Evolutionary conservation across 2,888 invertebrate species (phyloP), one percentile per base, ranked within the genome.

Genomic region (Plemyria rubiginata): DNA sequence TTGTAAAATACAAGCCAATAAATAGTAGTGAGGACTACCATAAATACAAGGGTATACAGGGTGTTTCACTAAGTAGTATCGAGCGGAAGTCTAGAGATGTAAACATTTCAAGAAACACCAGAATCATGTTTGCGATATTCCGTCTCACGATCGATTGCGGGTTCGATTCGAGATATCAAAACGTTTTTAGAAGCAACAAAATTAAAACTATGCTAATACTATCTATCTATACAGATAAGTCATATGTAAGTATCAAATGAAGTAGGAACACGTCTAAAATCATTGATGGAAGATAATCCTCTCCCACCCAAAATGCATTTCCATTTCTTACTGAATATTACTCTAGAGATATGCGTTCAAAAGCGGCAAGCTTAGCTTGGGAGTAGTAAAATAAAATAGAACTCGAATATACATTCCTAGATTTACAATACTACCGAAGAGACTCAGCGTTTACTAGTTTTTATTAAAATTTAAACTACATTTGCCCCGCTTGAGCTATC

Each of bases 381-480:
- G 22, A 55, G 46, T 48, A 46, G 32, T 46, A n/a, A 54, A 54
- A 55, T 55, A 48, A 46, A 36, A 28, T 48, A 38, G 32, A 32
- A 53, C 45, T 56, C 52, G 41, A 55, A 54, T 54, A 63, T 51
- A 38, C 41, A 63, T 48, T 59, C 15, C 7, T 5, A 28, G 50
- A 46, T 55, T 63, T 59, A 60, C 60, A 46, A 51, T 58, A 54
- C 51, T 50, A 46, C 36, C 48, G 46, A 41, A 51, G 12, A 40
- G 28, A 58, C 50, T 43, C 52, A 32, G 56, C 50, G 52, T 38
- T 60, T 45, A 54, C 52, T 61, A 46, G 54, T 51, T 51, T 65
- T 32, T 29, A 57, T 58, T 50, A 57, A 46, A 41, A 57, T 60
- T 51, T 54, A 51, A 52, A 55, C 59, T 55, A 28, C 55, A 46